Evolutionary conservation across 1,140 invertebrate species (phyloP).

Genomic region (Bombus waltoni): DNA sequence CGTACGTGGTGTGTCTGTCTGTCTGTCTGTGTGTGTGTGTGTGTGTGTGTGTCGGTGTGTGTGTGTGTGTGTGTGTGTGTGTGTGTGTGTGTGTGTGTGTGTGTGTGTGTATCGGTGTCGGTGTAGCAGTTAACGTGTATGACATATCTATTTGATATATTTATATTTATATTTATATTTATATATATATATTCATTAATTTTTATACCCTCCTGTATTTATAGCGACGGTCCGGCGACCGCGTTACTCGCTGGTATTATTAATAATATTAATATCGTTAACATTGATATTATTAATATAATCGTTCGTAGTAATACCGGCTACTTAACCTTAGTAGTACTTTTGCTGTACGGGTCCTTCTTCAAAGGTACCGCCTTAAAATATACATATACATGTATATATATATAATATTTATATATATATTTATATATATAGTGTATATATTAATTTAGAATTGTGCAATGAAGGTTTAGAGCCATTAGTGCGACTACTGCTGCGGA

Average conservation of each 20-base stretch:
- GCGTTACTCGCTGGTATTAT: slow-evolving; percentile 37
- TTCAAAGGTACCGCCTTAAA: slow-evolving; percentile 43
- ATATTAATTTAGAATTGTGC: slow-evolving; percentile 77
- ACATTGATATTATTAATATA: slow-evolving; percentile 55
- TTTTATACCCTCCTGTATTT: slow-evolving; percentile 45
- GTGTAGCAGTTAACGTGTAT: too few species aligned
- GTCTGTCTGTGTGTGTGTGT: not conserved
- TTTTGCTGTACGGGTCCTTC: slow-evolving; percentile 11
- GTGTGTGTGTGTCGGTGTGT: not conserved
- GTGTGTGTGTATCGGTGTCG: not conserved
- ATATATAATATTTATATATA: slow-evolving; percentile 52
- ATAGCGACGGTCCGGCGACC: slow-evolving; percentile 26
- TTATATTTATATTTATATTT: slow-evolving; percentile 28
- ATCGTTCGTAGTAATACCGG: slow-evolving; percentile 26
- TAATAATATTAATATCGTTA: slow-evolving; percentile 46
- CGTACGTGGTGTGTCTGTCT: not conserved
- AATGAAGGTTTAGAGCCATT: slow-evolving; percentile 76
- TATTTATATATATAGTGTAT: slow-evolving; percentile 42
- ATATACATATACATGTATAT: slow-evolving; percentile 57
- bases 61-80: not conserved
- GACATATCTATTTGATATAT: slow-evolving; percentile 44
- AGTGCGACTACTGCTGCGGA: slow-evolving; percentile 74
- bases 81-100: not conserved
- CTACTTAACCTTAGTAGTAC: slow-evolving; percentile 60
- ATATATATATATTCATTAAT: slow-evolving; percentile 35